A percentile compares a stretch with the other conserved stretches of the same genome.
Evolutionary conservation across 1,140 invertebrate genomes (phyloP).

Genomic region (Arion vulgaris): DNA sequence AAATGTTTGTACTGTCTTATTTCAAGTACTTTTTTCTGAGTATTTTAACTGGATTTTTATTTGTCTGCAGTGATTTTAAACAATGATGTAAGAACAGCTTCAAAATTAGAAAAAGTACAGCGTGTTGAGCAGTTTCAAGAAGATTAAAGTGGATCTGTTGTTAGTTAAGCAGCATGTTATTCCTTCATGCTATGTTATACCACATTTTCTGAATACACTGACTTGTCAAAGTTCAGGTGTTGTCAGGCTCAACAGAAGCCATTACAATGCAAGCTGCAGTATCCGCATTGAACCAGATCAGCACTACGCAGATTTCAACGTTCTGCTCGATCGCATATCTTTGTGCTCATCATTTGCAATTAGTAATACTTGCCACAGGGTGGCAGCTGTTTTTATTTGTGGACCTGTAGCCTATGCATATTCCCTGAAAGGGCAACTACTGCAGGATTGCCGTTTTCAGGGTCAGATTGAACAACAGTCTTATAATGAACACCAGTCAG

Average conservation of each 20-base stretch:
- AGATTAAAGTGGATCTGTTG: conserved; percentile 63
- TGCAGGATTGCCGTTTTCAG: neutral
- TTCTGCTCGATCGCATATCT: conserved; percentile 48
- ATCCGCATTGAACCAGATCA: conserved; percentile 20
- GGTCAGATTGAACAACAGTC: neutral
- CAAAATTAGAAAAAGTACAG: conserved; percentile 62
- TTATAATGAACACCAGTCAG: neutral
- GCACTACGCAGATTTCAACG: conserved; percentile 22
- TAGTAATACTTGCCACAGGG: conserved; percentile 23
- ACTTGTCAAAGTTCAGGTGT: conserved; percentile 41
- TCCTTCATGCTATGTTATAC: conserved; percentile 36
- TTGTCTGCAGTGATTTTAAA: conserved; percentile 4
- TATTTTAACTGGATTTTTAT: neutral
- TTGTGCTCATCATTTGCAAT: neutral
- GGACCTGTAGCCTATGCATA: conserved; percentile 20
- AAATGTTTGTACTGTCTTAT: too few relatives aligned
- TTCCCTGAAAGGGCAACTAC: conserved; percentile 30
- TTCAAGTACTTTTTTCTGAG: neutral
- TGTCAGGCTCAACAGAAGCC: conserved; percentile 39
- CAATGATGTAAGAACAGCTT: conserved; percentile 68
- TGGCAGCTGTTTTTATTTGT: conserved; percentile 14
- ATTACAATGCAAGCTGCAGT: conserved; percentile 47
- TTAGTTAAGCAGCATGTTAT: conserved; percentile 65
- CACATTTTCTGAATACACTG: conserved; percentile 36
- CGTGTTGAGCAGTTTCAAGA: conserved; percentile 67